A percentile compares a stretch with the other conserved stretches of the same genome.
Conservation (phyloP, 2,113 vertebrate genomes). For the Pluvianellus socialis region DNA sequence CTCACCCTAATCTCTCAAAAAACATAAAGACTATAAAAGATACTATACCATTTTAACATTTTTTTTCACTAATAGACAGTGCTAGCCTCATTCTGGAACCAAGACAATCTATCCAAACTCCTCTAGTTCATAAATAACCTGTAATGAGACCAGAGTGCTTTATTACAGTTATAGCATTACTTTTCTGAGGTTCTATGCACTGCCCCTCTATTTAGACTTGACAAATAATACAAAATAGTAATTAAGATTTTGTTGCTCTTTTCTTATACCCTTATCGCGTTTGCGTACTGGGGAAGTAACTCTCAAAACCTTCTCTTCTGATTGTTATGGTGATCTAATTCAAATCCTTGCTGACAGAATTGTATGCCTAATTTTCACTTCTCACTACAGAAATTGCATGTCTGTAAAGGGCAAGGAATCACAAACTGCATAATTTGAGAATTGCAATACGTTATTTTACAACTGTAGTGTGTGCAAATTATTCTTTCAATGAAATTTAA, state of each 20-base stretch:
- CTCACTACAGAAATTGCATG: not conserved
- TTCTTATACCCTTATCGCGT: not conserved
- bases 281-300: not conserved
- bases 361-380: not conserved
- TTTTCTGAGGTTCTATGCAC: not conserved
- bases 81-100: not conserved
- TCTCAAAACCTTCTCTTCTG: not conserved
- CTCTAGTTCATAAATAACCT: not conserved
- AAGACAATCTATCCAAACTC: not conserved
- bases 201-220: not conserved
- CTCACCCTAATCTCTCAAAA: not conserved
- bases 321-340: not conserved
- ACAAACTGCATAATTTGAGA: not conserved
- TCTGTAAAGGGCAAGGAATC: not conserved
- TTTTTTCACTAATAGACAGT: not conserved
- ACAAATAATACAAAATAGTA: not conserved
- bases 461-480: constrained; percentile 5
- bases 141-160: not conserved
- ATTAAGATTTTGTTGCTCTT: not conserved
- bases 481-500: not conserved
- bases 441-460: not conserved
- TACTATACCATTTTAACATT: not conserved
- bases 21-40: not conserved
- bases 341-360: not conserved
- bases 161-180: not conserved